Percentiles rank a stretch among this genome's conserved stretches.
Evolutionary conservation across 1,140 invertebrate species (phyloP).

Genomic region (Sminthurides bifidus): DNA sequence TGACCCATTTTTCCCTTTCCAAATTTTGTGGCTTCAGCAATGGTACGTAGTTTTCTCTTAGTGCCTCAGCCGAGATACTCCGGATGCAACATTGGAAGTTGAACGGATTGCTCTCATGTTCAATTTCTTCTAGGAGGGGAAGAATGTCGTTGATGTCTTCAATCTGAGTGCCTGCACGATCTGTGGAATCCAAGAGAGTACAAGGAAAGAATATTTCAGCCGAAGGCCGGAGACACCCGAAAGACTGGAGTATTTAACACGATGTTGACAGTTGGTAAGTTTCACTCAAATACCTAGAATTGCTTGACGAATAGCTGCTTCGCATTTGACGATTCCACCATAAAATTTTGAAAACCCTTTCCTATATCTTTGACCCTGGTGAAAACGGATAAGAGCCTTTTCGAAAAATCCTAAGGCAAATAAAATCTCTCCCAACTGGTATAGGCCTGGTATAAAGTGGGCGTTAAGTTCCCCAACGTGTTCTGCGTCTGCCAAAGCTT

Average conservation of each 20-base stretch:
- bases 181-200: not conserved
- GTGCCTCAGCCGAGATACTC: not conserved
- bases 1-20: not conserved
- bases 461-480: not conserved
- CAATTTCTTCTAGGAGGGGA: constrained; percentile 4
- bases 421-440: not conserved
- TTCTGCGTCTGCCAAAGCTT: not conserved
- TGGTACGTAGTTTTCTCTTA: not conserved
- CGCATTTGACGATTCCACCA: not conserved
- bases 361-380: not conserved
- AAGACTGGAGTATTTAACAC: not conserved
- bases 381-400: not conserved
- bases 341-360: not conserved
- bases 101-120: not conserved
- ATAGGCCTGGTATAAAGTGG: not conserved
- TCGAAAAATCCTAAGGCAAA: not conserved
- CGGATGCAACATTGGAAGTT: constrained; percentile 1
- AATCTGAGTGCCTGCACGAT: not conserved
- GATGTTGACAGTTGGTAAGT: not conserved
- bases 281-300: constrained; percentile 2
- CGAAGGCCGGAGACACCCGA: not conserved
- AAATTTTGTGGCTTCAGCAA: not conserved
- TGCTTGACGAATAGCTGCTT: not conserved
- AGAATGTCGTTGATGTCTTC: constrained; percentile 1
- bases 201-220: not conserved